Conservation (phyloP, 2,888 invertebrate genomes). For the Acanthoscelides obtectus region DNA sequence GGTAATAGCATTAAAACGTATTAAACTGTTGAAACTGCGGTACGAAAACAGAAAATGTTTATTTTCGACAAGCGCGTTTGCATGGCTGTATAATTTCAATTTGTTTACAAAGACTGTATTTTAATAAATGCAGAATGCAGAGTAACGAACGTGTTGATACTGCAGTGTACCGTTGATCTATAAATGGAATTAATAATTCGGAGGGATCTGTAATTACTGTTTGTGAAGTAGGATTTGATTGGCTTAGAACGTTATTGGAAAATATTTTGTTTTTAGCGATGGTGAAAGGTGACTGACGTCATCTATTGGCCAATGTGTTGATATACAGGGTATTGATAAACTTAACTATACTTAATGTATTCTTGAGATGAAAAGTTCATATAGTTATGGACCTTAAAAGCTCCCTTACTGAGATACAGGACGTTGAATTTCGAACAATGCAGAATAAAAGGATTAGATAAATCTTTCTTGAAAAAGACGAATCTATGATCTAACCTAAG, state of each 20-base stretch:
- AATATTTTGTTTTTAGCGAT: too few species aligned
- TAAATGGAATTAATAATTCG: background rate
- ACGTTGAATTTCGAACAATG: too few species aligned
- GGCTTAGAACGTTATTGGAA: background rate
- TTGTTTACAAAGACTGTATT: background rate
- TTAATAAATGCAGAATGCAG: background rate
- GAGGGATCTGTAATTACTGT: background rate
- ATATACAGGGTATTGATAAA: too few species aligned
- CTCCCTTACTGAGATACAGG: too few species aligned
- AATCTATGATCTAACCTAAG: too few species aligned
- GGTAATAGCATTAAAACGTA: background rate
- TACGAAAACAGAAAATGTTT: background rate
- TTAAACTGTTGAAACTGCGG: background rate
- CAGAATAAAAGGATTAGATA: too few species aligned
- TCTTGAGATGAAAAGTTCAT: too few species aligned
- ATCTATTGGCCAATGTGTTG: too few species aligned
- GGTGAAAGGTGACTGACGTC: too few species aligned
- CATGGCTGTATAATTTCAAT: background rate
- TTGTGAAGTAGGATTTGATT: background rate
- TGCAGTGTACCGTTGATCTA: background rate
- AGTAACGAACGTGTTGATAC: background rate
- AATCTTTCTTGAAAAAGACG: too few species aligned
- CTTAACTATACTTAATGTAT: too few species aligned
- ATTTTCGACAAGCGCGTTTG: background rate
- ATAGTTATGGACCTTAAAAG: too few species aligned